Conservation (phyloP, 2,797 vertebrate genomes). For the Monodelphis domestica region DNA sequence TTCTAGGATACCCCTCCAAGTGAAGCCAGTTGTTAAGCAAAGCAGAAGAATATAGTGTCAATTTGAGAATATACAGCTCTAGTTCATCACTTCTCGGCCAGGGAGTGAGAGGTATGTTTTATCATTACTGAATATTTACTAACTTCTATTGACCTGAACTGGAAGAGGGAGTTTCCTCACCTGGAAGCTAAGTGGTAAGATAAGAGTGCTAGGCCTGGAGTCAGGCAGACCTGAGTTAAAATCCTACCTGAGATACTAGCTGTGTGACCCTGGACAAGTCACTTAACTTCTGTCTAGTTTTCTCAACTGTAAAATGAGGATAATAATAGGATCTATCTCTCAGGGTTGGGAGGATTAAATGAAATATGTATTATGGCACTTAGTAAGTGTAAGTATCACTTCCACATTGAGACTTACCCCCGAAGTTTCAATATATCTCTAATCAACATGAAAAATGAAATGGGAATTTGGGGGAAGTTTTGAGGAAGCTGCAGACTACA, state of each 20-base stretch:
- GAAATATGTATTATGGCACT: too few relatives aligned
- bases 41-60: not conserved
- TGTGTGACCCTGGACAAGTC: not conserved
- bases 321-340: not conserved
- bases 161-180: not conserved
- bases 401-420: too few relatives aligned
- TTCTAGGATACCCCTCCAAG: not conserved
- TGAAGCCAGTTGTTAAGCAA: not conserved
- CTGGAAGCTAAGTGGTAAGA: not conserved
- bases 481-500: too few relatives aligned
- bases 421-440: too few relatives aligned
- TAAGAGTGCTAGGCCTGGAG: not conserved
- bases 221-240: not conserved
- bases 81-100: not conserved
- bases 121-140: not conserved
- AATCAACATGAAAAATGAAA: too few relatives aligned
- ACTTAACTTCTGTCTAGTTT: not conserved
- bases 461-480: too few relatives aligned
- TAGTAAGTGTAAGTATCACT: too few relatives aligned
- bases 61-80: not conserved
- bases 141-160: not conserved
- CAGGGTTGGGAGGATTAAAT: not conserved
- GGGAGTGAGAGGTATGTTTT: not conserved
- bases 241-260: not conserved
- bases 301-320: not conserved